A percentile compares a stretch with the other conserved stretches of the same genome.
Conservation (phyloP, 2,888 invertebrate genomes). For the Mythimna ferrago region DNA sequence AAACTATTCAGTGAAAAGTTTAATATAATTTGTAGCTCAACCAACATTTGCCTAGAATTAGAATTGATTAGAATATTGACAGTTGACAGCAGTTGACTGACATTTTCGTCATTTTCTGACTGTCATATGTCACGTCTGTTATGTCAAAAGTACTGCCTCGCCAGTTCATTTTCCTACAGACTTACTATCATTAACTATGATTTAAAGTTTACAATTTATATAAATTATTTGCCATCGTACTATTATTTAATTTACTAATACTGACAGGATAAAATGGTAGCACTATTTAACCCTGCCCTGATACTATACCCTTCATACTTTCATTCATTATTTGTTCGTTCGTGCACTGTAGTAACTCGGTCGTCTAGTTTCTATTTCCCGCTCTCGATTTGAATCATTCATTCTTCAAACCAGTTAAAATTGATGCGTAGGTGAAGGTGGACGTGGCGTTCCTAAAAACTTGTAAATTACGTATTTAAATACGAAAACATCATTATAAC, state of each 20-base stretch:
- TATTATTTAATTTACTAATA: background rate
- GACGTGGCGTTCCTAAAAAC: conserved; percentile 62
- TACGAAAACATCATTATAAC: conserved; percentile 56
- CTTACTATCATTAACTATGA: background rate
- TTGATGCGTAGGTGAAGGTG: conserved; percentile 38
- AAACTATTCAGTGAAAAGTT: background rate
- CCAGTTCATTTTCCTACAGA: conserved; percentile 20
- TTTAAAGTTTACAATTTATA: background rate
- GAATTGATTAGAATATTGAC: background rate
- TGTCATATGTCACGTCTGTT: background rate
- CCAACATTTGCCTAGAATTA: background rate
- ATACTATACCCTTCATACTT: background rate
- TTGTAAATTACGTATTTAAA: conserved; percentile 66
- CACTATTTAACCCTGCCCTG: background rate
- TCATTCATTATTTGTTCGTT: conserved; percentile 29
- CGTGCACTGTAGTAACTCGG: background rate
- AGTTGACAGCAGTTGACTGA: background rate
- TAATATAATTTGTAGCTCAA: too few species aligned
- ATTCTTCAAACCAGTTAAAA: conserved; percentile 56
- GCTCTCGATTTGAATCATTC: conserved; percentile 35
- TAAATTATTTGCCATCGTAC: too few species aligned
- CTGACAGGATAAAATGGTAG: background rate
- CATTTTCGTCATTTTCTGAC: too few species aligned
- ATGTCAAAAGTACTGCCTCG: background rate
- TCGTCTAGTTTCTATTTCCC: conserved; percentile 30